Evolutionary conservation across 2,113 vertebrate genomes (phyloP).

Genomic region (Empidonax traillii): DNA sequence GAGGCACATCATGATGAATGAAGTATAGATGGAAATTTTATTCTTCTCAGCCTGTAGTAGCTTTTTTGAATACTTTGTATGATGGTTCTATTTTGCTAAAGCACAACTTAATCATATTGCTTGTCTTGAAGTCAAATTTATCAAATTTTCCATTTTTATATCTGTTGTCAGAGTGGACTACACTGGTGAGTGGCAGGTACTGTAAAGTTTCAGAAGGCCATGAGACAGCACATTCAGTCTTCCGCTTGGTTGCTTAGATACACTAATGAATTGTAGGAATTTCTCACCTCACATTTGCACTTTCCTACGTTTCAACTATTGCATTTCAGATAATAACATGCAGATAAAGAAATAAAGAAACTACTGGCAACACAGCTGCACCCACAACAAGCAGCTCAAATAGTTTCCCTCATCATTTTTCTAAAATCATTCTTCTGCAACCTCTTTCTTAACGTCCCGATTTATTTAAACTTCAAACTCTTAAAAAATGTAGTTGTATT

Average conservation of each 20-base stretch:
- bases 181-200: slow-evolving; percentile 13
- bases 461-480: not conserved
- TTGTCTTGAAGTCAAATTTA: not conserved
- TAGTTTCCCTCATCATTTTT: not conserved
- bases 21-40: not conserved
- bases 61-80: not conserved
- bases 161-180: not conserved
- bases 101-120: not conserved
- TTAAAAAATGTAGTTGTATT: not conserved
- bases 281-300: slow-evolving; percentile 31
- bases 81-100: not conserved
- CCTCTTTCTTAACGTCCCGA: not conserved
- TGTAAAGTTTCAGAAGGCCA: slow-evolving; percentile 43
- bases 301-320: not conserved
- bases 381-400: not conserved
- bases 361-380: not conserved
- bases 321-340: not conserved
- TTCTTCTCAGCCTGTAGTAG: not conserved
- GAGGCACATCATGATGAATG: slow-evolving; percentile 13
- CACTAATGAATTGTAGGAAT: slow-evolving; percentile 14
- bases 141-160: not conserved
- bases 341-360: not conserved
- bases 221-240: slow-evolving; percentile 13
- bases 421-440: not conserved
- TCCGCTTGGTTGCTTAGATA: slow-evolving; percentile 37